Conservation (phyloP, 53 echinoderm and acorn worm species). For the Holothuria scabra region DNA sequence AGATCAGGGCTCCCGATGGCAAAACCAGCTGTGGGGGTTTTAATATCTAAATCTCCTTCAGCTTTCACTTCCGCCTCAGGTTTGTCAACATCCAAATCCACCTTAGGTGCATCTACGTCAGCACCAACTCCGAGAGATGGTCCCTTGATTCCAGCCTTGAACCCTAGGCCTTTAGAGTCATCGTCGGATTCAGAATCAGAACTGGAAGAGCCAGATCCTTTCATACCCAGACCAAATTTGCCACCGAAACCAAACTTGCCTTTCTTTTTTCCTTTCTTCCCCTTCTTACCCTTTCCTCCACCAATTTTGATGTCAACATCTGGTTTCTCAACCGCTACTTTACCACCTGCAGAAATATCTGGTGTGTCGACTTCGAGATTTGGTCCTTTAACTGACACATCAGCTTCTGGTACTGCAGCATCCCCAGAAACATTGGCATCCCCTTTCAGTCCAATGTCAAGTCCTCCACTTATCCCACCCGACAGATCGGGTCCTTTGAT, state of each 20-base stretch:
- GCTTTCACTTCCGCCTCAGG: slow-evolving; percentile 45
- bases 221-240: slow-evolving; percentile 40
- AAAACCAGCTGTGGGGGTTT: slow-evolving; percentile 27
- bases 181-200: slow-evolving; percentile 39
- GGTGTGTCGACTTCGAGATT: slow-evolving; percentile 62
- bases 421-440: slow-evolving; percentile 55
- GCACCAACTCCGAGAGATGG: slow-evolving; percentile 60
- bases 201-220: background rate
- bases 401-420: slow-evolving; percentile 32
- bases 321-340: slow-evolving; percentile 50
- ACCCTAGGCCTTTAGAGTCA: slow-evolving; percentile 53
- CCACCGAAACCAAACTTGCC: slow-evolving; percentile 66
- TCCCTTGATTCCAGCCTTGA: slow-evolving; percentile 66
- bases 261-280: slow-evolving; percentile 57
- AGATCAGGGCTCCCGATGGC: slow-evolving; percentile 59
- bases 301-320: slow-evolving; percentile 11
- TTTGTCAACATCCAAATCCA: slow-evolving; percentile 62
- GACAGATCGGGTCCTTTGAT: slow-evolving; percentile 50
- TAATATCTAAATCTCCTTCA: slow-evolving; percentile 45
- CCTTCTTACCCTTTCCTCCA: slow-evolving; percentile 29
- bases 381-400: slow-evolving; percentile 58
- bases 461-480: slow-evolving; percentile 47
- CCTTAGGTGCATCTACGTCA: slow-evolving; percentile 54
- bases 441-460: slow-evolving; percentile 15
- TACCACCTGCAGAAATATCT: slow-evolving; percentile 49